These are phyloP conservation scores for Clamator glandarius DNA, from an alignment of 2,797 vertebrate genomes.

Conservation along the genomic window DNA sequence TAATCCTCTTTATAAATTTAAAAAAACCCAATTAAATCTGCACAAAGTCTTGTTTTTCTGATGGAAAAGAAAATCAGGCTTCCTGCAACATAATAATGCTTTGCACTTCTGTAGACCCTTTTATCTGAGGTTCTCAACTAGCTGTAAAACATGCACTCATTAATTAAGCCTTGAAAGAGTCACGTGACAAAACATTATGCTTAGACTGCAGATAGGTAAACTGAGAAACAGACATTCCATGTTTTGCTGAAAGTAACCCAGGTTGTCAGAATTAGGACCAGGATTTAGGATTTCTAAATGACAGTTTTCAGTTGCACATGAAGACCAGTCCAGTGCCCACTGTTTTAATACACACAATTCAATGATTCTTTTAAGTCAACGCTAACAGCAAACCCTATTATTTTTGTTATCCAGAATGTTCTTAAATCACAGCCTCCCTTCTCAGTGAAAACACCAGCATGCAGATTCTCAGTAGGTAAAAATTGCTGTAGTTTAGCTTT, in stretches of 20 bases:
- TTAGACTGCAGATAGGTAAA: neutral
- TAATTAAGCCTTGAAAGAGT: conserved; percentile 25
- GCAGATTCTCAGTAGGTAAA: neutral
- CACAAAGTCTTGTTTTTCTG: conserved; percentile 51
- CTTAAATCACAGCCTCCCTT: neutral
- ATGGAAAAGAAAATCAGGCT: conserved; percentile 42
- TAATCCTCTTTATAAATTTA: conserved; percentile 70
- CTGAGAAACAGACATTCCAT: neutral
- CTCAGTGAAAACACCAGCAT: neutral
- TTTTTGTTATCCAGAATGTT: neutral
- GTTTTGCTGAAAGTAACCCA: neutral
- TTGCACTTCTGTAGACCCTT: conserved; percentile 36
- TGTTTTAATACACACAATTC: neutral
- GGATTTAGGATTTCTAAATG: neutral
- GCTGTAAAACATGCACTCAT: conserved; percentile 36
- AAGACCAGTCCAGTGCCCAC: neutral
- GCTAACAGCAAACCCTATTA: neutral
- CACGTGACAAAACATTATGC: neutral
- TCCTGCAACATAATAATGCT: conserved; percentile 40
- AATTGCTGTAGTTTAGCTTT: neutral
- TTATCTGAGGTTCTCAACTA: conserved; percentile 46
- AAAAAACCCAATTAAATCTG: conserved; percentile 56
- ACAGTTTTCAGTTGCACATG: neutral
- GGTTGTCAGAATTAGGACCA: neutral
- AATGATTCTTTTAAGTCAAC: neutral